A percentile compares a stretch with the other conserved stretches of the same genome.
These are phyloP conservation scores for Agrilus planipennis DNA, from an alignment of 1,140 invertebrate species.

Conservation along the genomic window DNA sequence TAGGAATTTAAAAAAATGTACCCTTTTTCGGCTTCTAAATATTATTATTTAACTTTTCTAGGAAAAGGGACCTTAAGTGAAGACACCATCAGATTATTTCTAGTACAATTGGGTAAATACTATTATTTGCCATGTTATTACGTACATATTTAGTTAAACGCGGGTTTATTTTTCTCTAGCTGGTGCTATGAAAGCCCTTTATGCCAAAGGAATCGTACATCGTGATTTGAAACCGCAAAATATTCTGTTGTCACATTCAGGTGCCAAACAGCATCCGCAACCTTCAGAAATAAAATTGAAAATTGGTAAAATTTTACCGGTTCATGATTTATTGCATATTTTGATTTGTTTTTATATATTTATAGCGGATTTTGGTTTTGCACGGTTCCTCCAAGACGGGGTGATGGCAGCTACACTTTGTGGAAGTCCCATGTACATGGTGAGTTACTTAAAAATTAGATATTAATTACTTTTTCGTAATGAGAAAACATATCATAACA, in stretches of 20 bases:
- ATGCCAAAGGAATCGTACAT: constrained; percentile 96
- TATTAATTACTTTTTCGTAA: constrained; percentile 1
- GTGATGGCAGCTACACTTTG: constrained; percentile 99
- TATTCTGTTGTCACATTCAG: constrained; percentile 79
- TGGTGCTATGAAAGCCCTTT: constrained; percentile 91
- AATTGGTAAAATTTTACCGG: constrained; percentile 55
- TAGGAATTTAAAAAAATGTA: constrained; percentile 34
- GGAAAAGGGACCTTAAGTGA: constrained; percentile 90
- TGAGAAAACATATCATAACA: too few relatives aligned
- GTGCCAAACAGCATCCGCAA: constrained; percentile 62
- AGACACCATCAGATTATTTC: constrained; percentile 90
- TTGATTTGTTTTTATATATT: not conserved
- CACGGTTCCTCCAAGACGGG: constrained; percentile 93
- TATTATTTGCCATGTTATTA: too few relatives aligned
- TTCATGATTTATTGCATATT: not conserved
- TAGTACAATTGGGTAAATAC: constrained; percentile 76
- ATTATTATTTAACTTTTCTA: too few relatives aligned
- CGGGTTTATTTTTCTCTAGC: constrained; percentile 42
- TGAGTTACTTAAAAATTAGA: too few relatives aligned
- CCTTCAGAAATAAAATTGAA: constrained; percentile 89
- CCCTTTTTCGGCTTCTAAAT: too few relatives aligned
- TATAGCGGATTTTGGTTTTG: constrained; percentile 98
- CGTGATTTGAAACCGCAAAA: constrained; percentile 98
- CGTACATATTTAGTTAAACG: constrained; percentile 6
- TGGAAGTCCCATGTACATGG: constrained; percentile 99